phyloP scores from a whole-genome alignment of 1,140 invertebrate species.

The Apis cerana region DNA sequence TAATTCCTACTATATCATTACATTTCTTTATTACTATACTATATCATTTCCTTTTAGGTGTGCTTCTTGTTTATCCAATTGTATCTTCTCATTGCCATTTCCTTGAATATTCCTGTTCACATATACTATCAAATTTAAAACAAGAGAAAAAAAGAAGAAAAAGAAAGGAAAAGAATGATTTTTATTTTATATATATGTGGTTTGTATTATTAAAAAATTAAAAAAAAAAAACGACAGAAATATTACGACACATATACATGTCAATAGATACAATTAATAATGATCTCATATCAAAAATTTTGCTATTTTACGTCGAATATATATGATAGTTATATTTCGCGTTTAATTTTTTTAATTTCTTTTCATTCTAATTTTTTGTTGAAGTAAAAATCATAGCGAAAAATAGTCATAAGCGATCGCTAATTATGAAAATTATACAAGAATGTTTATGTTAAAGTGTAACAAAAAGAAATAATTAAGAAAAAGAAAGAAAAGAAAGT shows the following conservation, averaged over 20 bases:
- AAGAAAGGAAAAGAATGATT: background rate
- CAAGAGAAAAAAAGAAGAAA: no score
- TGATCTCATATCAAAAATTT: background rate
- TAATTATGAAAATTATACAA: background rate
- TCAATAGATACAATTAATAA: background rate
- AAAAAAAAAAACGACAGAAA: background rate
- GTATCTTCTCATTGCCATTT: background rate
- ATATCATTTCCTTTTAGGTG: background rate
- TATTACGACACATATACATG: no score
- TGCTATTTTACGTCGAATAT: background rate
- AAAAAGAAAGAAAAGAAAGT: background rate
- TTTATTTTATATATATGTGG: background rate
- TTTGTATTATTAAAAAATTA: background rate
- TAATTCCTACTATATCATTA: background rate
- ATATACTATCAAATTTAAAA: no score
- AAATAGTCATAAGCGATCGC: background rate
- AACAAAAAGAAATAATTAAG: background rate
- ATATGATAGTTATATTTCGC: background rate
- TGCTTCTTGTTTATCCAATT: background rate
- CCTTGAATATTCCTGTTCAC: background rate
- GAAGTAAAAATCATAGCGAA: background rate
- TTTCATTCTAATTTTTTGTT: background rate
- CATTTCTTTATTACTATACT: background rate
- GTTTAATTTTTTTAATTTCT: background rate
- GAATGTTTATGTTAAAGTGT: background rate